A percentile compares a stretch with the other conserved stretches of the same genome.
Evolutionary conservation across 1,140 invertebrate species (phyloP).

Genomic region (Uloborus diversus): DNA sequence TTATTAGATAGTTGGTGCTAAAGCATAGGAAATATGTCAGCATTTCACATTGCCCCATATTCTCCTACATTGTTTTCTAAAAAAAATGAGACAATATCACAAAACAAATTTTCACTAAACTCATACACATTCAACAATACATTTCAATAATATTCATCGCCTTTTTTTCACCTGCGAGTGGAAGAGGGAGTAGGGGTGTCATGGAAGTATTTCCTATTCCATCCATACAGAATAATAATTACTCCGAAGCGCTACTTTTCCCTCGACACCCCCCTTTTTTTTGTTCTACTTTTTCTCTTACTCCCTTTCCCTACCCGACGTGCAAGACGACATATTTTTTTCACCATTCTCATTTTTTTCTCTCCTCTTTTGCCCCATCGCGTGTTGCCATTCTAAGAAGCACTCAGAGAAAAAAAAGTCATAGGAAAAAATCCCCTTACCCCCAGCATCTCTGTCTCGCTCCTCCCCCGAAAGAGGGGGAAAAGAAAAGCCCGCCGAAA

Average conservation of each 20-base stretch:
- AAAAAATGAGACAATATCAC: no score
- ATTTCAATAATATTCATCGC: no score
- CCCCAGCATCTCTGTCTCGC: slow-evolving; percentile 17
- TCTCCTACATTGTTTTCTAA: no score
- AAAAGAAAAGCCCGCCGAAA: slow-evolving; percentile 14
- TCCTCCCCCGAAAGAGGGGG: slow-evolving; percentile 11
- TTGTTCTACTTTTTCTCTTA: slow-evolving; percentile 23
- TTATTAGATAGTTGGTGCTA: no score
- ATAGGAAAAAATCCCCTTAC: slow-evolving; percentile 7
- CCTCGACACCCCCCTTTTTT: not conserved
- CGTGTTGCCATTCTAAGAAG: not conserved
- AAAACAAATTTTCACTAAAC: no score
- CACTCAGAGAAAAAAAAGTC: not conserved
- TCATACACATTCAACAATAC: no score
- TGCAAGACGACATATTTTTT: slow-evolving; percentile 53
- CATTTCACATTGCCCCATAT: no score
- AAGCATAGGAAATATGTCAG: no score
- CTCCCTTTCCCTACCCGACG: slow-evolving; percentile 19
- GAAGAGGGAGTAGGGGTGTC: no score
- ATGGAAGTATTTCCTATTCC: no score
- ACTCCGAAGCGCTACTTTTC: slow-evolving; percentile 25
- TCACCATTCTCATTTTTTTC: slow-evolving; percentile 2
- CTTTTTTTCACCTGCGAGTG: no score
- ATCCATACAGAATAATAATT: slow-evolving; percentile 45
- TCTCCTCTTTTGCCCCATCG: slow-evolving; percentile 7